These are phyloP conservation scores for Bubalus kerabau DNA, from an alignment of 2,113 vertebrate genomes.

Conservation along the genomic window DNA sequence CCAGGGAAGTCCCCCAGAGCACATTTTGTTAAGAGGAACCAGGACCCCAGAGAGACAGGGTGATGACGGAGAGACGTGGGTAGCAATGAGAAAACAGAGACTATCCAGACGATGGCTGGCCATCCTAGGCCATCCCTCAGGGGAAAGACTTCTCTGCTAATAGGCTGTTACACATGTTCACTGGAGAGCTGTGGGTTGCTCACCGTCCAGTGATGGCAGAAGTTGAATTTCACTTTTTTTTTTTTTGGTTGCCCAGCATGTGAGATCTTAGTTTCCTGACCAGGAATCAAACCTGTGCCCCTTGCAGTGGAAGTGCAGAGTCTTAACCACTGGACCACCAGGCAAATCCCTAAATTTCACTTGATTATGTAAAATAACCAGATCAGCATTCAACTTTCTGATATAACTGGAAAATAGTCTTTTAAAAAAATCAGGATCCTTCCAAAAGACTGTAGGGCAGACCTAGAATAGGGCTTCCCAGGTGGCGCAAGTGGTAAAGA, in stretches of 20 bases:
- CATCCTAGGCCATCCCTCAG: neutral
- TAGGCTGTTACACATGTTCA: neutral
- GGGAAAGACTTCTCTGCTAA: neutral
- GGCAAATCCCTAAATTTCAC: neutral
- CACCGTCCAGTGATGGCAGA: neutral
- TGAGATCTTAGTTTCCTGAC: neutral
- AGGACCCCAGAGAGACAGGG: accelerated
- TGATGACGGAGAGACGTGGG: neutral
- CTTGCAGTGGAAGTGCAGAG: neutral
- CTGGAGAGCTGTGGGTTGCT: neutral
- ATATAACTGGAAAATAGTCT: neutral
- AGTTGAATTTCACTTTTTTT: neutral
- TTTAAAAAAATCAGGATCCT: neutral
- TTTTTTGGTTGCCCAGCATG: neutral
- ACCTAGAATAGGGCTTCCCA: neutral
- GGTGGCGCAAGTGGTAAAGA: neutral
- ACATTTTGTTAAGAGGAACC: neutral
- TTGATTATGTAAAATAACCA: neutral
- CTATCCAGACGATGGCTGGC: accelerated
- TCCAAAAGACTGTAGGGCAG: neutral
- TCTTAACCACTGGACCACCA: neutral
- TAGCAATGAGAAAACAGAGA: neutral
- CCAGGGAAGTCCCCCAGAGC: neutral
- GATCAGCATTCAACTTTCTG: neutral
- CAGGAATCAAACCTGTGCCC: neutral